Base-by-base conservation (phyloP, 2,888 invertebrate species). In the Colostygia pectinataria region DNA sequence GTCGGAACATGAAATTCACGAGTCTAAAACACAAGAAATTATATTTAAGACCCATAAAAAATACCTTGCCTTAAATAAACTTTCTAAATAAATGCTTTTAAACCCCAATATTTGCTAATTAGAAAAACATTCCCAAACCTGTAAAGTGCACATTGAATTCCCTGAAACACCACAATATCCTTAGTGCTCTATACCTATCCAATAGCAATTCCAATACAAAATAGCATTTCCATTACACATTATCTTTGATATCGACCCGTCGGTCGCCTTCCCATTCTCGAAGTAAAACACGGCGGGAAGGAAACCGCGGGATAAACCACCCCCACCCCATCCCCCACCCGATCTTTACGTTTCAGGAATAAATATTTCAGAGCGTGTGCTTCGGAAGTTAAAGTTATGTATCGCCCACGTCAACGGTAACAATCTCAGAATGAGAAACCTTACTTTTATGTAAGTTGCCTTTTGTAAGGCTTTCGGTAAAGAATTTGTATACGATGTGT, bases 321-420 rank as follows among this genome's bases (percentile, higher is more conserved):
- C 80, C 76, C 63, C 71, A 56, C 72, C 71, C 53, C 61, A 45
- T 60, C 71, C 77, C 71, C 76, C 77, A 66, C 83, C 84, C 86
- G 86, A 87, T 89, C 89, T 89, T 89, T 89, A 89, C 90, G 88
- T 88, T 89, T 89, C 88, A 88, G 87, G 89, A 89, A 90, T 90
- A 89, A 89, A 90, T 90, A 90, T 89, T 90, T 89, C 89, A 90
- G 89, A 89, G 87, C 88, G 87, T 89, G 88, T 89, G 89, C 89
- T 89, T 85, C 80, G 87, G 83, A 89, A 89, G 86, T 89, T 86
- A 83, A 80, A 85, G 87, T 85, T 89, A 88, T 89, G 86, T 89
- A 88, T 88, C 86, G 88, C 82, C 80, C 77, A 74, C 77, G 78
- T 74, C 67, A 59, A 64, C 80, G 85, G 88, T 81, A 83, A 85